These are phyloP conservation scores for Mya arenaria DNA, from an alignment of 1,140 invertebrate species.

Conservation along the genomic window DNA sequence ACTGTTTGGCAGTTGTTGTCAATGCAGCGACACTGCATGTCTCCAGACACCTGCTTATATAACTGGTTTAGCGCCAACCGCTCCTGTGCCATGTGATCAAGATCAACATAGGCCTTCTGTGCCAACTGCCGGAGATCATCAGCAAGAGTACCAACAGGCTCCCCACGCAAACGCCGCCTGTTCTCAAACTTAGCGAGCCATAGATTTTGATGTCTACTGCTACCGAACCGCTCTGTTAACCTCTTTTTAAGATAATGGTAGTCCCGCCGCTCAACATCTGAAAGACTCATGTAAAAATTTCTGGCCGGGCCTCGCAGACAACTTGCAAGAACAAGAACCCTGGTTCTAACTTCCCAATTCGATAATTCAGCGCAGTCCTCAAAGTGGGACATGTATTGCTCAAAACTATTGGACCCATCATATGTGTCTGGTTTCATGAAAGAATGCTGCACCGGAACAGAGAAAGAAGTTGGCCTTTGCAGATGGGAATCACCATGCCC, in stretches of 20 bases:
- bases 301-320: neutral
- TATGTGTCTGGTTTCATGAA: neutral
- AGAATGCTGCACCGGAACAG: neutral
- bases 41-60: neutral
- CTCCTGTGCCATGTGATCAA: too few species aligned
- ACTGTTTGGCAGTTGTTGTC: constrained; percentile 11
- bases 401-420: constrained; percentile 1
- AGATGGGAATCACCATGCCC: too few species aligned
- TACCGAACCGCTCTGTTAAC: neutral
- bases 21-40: constrained; percentile 13
- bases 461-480: too few species aligned
- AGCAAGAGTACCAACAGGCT: neutral
- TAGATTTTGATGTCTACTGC: neutral
- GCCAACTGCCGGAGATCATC: neutral
- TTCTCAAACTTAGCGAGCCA: neutral
- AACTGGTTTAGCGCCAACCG: constrained; percentile 11
- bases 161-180: neutral
- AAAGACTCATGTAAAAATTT: constrained; percentile 16
- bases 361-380: constrained; percentile 6
- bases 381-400: constrained; percentile 26
- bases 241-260: neutral
- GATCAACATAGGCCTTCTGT: neutral
- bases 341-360: neutral
- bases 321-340: neutral
- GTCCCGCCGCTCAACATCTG: neutral